Evolutionary conservation across 2,888 invertebrate genomes (phyloP).

Genomic region (Caenorhabditis drosophilae): DNA sequence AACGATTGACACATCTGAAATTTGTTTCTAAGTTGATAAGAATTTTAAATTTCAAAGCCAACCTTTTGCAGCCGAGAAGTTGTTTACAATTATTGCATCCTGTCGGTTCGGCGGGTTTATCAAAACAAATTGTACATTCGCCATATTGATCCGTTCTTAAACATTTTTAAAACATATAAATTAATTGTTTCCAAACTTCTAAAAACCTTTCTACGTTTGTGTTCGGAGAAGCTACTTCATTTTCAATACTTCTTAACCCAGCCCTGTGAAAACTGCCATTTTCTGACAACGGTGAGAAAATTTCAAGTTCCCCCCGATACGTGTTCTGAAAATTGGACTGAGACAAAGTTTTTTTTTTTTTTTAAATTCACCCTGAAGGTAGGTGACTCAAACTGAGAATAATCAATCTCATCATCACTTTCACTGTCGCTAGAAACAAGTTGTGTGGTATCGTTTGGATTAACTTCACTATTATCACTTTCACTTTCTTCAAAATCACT

Average conservation of each 20-base stretch:
- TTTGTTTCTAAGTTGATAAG: background rate
- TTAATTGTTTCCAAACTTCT: background rate
- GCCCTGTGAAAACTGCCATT: background rate
- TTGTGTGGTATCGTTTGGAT: too few relatives aligned
- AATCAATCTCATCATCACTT: too few relatives aligned
- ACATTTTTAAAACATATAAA: background rate
- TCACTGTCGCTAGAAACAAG: too few relatives aligned
- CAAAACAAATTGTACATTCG: conserved; percentile 8
- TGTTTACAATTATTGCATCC: background rate
- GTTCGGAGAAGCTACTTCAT: background rate
- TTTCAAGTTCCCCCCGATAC: background rate
- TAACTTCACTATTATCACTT: too few relatives aligned
- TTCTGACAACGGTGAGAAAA: too few relatives aligned
- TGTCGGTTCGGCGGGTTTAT: conserved; percentile 11
- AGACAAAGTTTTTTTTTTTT: too few relatives aligned
- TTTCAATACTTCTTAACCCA: background rate
- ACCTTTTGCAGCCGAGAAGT: background rate
- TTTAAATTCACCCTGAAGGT: too few relatives aligned
- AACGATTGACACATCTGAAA: conserved; percentile 1
- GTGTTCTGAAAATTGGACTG: background rate
- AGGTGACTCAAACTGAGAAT: too few relatives aligned
- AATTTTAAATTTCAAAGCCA: background rate
- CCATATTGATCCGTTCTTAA: conserved; percentile 3
- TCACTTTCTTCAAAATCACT: too few relatives aligned
- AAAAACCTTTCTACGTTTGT: background rate